Percentiles rank a stretch among this genome's conserved stretches.
Evolutionary conservation across 2,797 vertebrate genomes (phyloP).

Genomic region (Erithacus rubecula): DNA sequence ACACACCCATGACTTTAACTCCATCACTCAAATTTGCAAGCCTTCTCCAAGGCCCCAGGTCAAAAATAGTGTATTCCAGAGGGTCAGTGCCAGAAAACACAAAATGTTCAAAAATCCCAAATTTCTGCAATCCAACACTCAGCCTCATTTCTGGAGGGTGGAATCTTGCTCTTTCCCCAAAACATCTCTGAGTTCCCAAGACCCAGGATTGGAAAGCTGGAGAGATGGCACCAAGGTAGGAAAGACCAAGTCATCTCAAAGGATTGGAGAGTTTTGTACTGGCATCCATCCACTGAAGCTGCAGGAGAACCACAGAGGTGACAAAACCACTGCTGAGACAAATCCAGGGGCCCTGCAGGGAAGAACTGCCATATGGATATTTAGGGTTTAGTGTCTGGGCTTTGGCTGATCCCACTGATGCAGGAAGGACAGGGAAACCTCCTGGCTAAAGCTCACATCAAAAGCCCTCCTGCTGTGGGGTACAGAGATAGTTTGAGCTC

Average conservation of each 20-base stretch:
- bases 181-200: rapidly evolving
- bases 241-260: rapidly evolving
- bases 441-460: not conserved
- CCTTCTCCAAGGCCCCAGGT: too few species aligned
- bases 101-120: too few species aligned
- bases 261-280: not conserved
- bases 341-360: not conserved
- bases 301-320: not conserved
- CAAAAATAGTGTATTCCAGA: too few species aligned
- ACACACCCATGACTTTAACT: too few species aligned
- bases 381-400: not conserved
- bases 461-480: not conserved
- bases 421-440: not conserved
- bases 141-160: not conserved
- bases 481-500: not conserved
- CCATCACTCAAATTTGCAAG: too few species aligned
- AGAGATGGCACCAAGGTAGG: not conserved
- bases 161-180: not conserved
- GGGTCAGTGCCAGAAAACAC: too few species aligned
- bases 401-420: not conserved
- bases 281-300: not conserved
- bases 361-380: not conserved
- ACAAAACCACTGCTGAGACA: not conserved
- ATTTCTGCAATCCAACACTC: too few species aligned
- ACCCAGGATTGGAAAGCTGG: not conserved